Conservation (phyloP, 2,888 invertebrate species). For the Crepidodera aurea region DNA sequence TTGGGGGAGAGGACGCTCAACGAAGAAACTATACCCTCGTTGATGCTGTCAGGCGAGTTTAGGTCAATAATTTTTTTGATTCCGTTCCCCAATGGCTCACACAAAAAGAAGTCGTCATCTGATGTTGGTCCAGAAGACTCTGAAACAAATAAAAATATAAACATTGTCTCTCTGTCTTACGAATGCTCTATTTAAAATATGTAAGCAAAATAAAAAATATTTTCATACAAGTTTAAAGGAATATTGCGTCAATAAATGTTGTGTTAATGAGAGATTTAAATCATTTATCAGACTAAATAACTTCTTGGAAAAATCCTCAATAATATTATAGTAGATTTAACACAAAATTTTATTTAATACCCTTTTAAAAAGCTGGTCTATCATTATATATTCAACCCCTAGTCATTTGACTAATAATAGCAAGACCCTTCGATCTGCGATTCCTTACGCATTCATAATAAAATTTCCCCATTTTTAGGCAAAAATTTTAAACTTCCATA, state of each 20-base stretch:
- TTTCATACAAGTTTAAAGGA: too few relatives aligned
- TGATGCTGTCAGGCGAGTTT: constrained; percentile 76
- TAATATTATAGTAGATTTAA: too few relatives aligned
- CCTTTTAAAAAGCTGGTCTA: background rate
- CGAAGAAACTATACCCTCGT: constrained; percentile 60
- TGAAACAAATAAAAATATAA: constrained; percentile 45
- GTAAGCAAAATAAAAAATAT: too few relatives aligned
- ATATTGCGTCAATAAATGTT: too few relatives aligned
- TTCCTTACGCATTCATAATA: constrained; percentile 17
- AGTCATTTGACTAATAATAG: constrained; percentile 18
- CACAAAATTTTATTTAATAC: background rate
- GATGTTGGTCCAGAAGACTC: constrained; percentile 61
- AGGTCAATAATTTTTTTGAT: constrained; percentile 64
- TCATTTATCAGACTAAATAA: too few relatives aligned
- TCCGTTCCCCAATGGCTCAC: constrained; percentile 24
- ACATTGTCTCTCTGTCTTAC: too few relatives aligned
- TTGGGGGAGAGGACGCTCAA: constrained; percentile 63
- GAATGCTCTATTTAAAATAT: too few relatives aligned
- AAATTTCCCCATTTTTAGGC: constrained; percentile 8
- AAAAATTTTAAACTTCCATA: constrained; percentile 13
- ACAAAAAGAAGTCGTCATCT: constrained; percentile 56
- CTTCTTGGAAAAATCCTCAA: too few relatives aligned
- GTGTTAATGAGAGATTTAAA: too few relatives aligned
- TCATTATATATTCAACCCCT: constrained; percentile 9
- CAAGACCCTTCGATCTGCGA: constrained; percentile 11